phyloP scores from a whole-genome alignment of 2,888 invertebrate genomes.

The Scaptomyza caliginosa region DNA sequence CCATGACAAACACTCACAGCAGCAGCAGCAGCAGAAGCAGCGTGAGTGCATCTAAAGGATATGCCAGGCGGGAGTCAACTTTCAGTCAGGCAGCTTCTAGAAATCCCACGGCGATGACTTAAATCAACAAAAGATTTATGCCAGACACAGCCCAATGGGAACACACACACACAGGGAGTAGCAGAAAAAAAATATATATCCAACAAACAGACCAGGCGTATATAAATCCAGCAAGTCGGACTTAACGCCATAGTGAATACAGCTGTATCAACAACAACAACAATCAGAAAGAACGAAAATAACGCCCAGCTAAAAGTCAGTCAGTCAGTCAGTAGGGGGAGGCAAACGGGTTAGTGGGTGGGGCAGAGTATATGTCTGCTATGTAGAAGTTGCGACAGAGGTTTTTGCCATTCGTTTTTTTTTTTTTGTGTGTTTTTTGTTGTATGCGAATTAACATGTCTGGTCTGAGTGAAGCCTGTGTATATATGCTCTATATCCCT shows the following conservation, averaged over 20 bases:
- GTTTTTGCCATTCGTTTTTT: slow-evolving; percentile 45
- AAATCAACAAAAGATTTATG: slow-evolving; percentile 79
- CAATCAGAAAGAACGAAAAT: slow-evolving; percentile 26
- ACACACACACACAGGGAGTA: background rate
- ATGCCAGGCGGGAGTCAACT: slow-evolving; percentile 1
- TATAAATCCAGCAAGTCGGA: slow-evolving; percentile 69
- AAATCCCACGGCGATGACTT: slow-evolving; percentile 60
- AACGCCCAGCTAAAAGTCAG: slow-evolving; percentile 36
- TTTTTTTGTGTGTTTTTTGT: slow-evolving; percentile 37
- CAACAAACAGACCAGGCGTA: slow-evolving; percentile 35
- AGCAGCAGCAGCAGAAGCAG: too few relatives aligned
- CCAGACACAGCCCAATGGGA: slow-evolving; percentile 27
- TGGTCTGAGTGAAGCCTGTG: slow-evolving; percentile 40
- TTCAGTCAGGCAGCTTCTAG: background rate
- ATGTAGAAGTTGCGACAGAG: slow-evolving; percentile 20
- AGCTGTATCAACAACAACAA: slow-evolving; percentile 27
- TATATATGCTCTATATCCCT: slow-evolving; percentile 4
- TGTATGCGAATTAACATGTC: slow-evolving; percentile 76
- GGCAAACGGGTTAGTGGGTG: too few relatives aligned
- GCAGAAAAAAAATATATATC: slow-evolving; percentile 16
- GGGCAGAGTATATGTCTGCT: background rate
- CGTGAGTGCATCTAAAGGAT: slow-evolving; percentile 35
- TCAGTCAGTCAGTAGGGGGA: slow-evolving; percentile 36
- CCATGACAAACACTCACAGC: slow-evolving; percentile 63
- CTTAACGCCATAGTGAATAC: slow-evolving; percentile 62